Evolutionary conservation across 92 coral and sea anemone genomes (phyloP), one percentile per base, ranked within the genome.

Genomic region (Nematostella vectensis): DNA sequence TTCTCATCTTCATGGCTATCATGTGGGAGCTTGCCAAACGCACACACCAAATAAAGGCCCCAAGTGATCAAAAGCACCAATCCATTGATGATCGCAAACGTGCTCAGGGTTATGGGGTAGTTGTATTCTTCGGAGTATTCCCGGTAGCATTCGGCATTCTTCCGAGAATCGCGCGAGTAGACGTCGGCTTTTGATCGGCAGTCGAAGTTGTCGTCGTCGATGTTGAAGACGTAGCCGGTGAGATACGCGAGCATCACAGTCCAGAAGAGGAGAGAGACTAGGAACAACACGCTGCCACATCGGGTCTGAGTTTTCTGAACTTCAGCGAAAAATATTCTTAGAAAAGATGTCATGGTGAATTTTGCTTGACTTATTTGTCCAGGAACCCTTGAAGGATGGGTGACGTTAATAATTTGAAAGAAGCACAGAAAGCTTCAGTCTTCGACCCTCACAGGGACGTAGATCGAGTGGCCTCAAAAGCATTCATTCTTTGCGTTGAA

Each of bases 291-390:
- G 0, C 72, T 59, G 25, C 72, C 72, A 28, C 55, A 66, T 4
- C 63, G 72, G 3, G 72, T 66, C 63, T 66, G 72, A 3, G 72
- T 55, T 29, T 66, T 66, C 28, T 66, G 72, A 23, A 66, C 47
- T 30, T 66, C 72, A 0, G 25, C 48, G 8, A 18, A 43, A 31
- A 66, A 66, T 28, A 66, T 18, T 13, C 37, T 29, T 8, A 54
- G 21, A 21, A 1, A 6, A 38, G 18, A 48, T 31, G 55, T 24
- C 72, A 66, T 66, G 50, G 1, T 30, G 60, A 23, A 31, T 39
- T n/a, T 16, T 30, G 58, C 40, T 33, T 6, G 8, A 15, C 15
- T 6, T 6, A 6, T 33, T 33, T 33, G 15, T 33, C 40, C 40
- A 6, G 8, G 40, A 33, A n/a, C n/a, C n/a, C n/a, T n/a, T n/a